These are phyloP conservation scores for Germaria angustata DNA, from an alignment of 2,888 invertebrate species.

Conservation along the genomic window DNA sequence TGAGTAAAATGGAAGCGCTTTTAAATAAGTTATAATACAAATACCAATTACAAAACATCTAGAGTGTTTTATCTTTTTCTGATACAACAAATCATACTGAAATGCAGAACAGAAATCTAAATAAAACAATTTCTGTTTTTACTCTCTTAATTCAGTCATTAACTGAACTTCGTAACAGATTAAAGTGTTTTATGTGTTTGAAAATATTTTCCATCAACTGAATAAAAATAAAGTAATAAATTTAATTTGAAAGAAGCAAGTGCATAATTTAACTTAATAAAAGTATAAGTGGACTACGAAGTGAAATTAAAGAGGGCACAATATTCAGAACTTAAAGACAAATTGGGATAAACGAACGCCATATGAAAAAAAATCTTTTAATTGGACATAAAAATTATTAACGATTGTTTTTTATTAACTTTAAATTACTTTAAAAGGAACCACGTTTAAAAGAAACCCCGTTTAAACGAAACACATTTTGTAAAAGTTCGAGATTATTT, in stretches of 20 bases:
- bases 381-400: no score
- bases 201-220: neutral
- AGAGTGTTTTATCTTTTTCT: neutral
- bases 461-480: no score
- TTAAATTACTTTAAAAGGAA: no score
- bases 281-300: neutral
- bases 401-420: no score
- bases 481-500: no score
- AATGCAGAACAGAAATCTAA: neutral
- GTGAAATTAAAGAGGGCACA: neutral
- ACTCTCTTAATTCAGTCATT: constrained; percentile 29
- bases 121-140: neutral
- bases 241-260: neutral
- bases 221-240: neutral
- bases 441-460: no score
- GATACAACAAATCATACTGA: neutral
- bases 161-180: neutral
- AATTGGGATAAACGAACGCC: no score
- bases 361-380: no score
- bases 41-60: neutral
- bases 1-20: neutral
- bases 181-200: neutral
- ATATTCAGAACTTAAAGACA: no score
- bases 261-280: neutral
- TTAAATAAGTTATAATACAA: constrained; percentile 6